Conservation (phyloP, 2,113 vertebrate genomes). For the Trichechus manatus region DNA sequence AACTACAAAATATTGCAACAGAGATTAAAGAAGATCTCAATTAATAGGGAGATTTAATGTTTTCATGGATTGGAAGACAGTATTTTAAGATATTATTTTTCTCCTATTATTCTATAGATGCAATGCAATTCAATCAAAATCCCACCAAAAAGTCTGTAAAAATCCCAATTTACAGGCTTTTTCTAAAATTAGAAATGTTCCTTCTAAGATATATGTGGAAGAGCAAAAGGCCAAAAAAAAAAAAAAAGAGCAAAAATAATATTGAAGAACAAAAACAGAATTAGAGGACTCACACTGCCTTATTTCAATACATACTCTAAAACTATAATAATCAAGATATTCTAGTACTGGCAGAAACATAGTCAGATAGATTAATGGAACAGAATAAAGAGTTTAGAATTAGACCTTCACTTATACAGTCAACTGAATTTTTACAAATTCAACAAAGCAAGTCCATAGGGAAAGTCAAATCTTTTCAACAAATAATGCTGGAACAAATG, state of each 20-base stretch:
- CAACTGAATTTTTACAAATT: conserved; percentile 25
- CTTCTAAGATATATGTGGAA: neutral
- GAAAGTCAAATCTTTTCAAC: neutral
- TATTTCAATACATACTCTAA: neutral
- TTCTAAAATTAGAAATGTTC: neutral
- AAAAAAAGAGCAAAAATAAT: neutral
- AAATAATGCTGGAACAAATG: neutral
- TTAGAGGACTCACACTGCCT: neutral
- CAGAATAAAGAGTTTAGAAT: conserved; percentile 1
- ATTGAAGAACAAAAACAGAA: neutral
- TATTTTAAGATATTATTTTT: neutral
- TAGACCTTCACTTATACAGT: neutral
- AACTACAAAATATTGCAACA: neutral
- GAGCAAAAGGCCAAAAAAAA: neutral
- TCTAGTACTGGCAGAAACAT: neutral
- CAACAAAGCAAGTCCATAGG: neutral
- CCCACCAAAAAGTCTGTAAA: too few species aligned
- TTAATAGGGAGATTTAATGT: neutral
- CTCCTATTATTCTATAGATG: conserved; percentile 8
- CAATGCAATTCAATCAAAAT: neutral
- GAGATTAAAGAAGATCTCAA: neutral
- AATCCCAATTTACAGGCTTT: neutral
- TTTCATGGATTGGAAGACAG: neutral
- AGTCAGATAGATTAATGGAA: neutral
- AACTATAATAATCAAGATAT: neutral